These are phyloP conservation scores for Kryptopterus vitreolus DNA, from an alignment of 2,797 vertebrate species.

Conservation along the genomic window DNA sequence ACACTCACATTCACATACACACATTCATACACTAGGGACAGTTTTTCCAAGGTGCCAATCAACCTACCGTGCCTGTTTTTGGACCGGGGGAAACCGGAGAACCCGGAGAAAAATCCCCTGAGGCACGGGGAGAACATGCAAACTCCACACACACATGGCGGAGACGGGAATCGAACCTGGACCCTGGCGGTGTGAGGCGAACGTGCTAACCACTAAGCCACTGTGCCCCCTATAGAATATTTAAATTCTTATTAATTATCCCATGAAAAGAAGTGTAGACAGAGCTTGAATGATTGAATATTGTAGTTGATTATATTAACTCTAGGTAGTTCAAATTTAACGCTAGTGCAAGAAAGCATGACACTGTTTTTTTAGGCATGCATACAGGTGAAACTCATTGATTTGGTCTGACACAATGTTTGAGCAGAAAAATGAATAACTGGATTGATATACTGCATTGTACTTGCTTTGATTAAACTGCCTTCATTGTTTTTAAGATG, in stretches of 20 bases:
- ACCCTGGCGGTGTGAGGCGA: too few relatives aligned
- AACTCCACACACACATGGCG: too few relatives aligned
- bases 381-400: background rate
- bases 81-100: too few relatives aligned
- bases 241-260: background rate
- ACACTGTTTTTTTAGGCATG: background rate
- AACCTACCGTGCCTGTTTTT: too few relatives aligned
- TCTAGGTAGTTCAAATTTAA: background rate
- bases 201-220: too few relatives aligned
- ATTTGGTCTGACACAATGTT: background rate
- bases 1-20: too few relatives aligned
- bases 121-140: too few relatives aligned
- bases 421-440: background rate
- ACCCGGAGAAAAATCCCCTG: too few relatives aligned
- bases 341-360: too few relatives aligned
- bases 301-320: background rate
- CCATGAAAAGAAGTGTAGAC: background rate
- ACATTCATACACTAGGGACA: too few relatives aligned
- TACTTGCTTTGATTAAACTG: background rate
- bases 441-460: background rate
- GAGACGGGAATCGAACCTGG: too few relatives aligned
- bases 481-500: background rate
- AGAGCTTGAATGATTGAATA: background rate
- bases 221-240: background rate
- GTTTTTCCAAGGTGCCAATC: too few relatives aligned